Base-by-base conservation (phyloP, 2,797 vertebrate species). In the Falco naumanni region DNA sequence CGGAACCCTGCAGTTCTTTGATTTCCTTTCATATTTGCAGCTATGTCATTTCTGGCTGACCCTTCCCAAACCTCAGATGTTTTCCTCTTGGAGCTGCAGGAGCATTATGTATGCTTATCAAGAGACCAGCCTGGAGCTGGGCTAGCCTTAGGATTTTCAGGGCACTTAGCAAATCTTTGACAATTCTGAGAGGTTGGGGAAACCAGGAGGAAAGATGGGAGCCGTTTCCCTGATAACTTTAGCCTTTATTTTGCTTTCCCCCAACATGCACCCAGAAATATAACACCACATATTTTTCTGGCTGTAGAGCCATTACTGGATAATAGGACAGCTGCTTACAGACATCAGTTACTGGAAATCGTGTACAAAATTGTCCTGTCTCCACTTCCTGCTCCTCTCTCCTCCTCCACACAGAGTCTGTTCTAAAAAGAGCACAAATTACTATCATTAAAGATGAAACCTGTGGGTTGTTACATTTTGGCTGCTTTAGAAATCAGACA, bases 31-130 rank as follows among this genome's bases (percentile, higher is more conserved):
- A 9, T 66, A 9, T 79, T 70, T 72, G 63, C 80, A 94, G 91
- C 63, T 84, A 11, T 60, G 70, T 71, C 80, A 79, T 84, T 95
- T 53, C 96, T 92, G 92, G 96, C 94, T 96, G 95, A 94, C 69
- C 90, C 88, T 93, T 85, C 71, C 87, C 64, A 87, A 85, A 87
- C 48, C 84, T 89, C n/a, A 13, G 86, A 77, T 80, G 64, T 93
- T 96, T 95, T 92, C 56, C 94, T 93, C 88, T 68, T 6, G 1
- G 88, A 88, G 66, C 89, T 71, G 82, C 48, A 61, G 91, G 37
- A 91, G 54, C 18, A 28, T 70, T 83, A 59, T 22, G 56, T 33
- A 26, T 4, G 18, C 91, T 90, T 43, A 66, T 18, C 59, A n/a
- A 59, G 57, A 78, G 50, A 31, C 17, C 65, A 74, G 87, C 72